These are phyloP conservation scores for Alethe diademata DNA, from an alignment of 2,113 vertebrate genomes.

Conservation along the genomic window DNA sequence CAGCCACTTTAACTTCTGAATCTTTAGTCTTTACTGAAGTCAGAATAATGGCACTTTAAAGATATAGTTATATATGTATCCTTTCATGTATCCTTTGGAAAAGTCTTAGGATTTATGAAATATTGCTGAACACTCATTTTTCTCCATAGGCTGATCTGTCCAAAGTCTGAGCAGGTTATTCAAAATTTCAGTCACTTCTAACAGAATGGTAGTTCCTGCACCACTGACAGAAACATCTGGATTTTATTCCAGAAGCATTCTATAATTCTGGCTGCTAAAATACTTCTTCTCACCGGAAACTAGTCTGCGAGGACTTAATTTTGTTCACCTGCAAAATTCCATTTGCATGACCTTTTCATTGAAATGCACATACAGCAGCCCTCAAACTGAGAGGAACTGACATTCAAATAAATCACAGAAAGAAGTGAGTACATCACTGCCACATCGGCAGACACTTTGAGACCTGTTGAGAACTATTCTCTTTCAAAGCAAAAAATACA, in stretches of 20 bases:
- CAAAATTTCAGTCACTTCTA: neutral
- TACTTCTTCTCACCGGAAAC: neutral
- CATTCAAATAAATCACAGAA: neutral
- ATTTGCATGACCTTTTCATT: neutral
- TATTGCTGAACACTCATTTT: neutral
- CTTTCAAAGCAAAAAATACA: neutral
- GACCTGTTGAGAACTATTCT: neutral
- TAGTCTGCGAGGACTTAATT: constrained; percentile 8
- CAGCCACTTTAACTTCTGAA: neutral
- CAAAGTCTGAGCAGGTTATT: neutral
- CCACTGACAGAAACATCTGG: constrained; percentile 10
- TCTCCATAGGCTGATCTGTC: neutral
- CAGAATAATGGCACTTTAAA: neutral
- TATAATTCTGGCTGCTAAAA: neutral
- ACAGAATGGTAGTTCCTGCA: neutral
- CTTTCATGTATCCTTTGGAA: neutral
- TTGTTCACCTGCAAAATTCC: constrained; percentile 34
- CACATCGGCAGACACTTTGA: neutral
- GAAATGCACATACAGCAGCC: neutral
- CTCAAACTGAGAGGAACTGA: neutral
- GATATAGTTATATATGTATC: neutral
- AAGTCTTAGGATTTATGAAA: neutral
- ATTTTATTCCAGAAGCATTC: constrained; percentile 12
- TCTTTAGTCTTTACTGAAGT: neutral
- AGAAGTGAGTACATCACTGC: neutral